phyloP scores from a whole-genome alignment of 1,140 invertebrate species.

The Pseudobourletiella spinata region DNA sequence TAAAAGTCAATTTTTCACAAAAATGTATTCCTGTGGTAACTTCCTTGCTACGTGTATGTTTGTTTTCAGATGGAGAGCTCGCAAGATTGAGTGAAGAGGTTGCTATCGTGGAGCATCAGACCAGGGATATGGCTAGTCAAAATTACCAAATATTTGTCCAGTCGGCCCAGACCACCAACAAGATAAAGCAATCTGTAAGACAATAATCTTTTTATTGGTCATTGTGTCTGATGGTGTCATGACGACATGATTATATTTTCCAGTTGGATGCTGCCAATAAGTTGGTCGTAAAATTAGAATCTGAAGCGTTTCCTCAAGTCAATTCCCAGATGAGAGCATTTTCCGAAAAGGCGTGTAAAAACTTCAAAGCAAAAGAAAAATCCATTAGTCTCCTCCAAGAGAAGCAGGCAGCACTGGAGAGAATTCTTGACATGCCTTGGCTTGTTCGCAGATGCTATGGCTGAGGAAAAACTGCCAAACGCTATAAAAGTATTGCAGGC shows the following conservation, averaged over 20 bases:
- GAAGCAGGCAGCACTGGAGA: constrained; percentile 4
- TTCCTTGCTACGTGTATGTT: too few species aligned
- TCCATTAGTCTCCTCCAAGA: not conserved
- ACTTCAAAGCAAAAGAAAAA: constrained; percentile 5
- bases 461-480: constrained; percentile 32
- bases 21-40: not conserved
- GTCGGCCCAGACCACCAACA: constrained; percentile 34
- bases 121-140: constrained; percentile 35
- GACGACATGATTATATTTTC: not conserved
- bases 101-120: constrained; percentile 35
- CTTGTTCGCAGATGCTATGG: constrained; percentile 27
- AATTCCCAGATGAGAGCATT: constrained; percentile 15
- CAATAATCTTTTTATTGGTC: not conserved
- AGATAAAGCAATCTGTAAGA: constrained; percentile 33
- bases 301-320: constrained; percentile 22
- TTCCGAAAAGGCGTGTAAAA: constrained; percentile 19
- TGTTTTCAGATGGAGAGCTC: constrained; percentile 33
- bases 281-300: constrained; percentile 19
- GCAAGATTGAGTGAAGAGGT: constrained; percentile 31
- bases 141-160: constrained; percentile 36
- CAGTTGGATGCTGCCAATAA: constrained; percentile 26
- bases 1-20: not conserved
- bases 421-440: constrained; percentile 32
- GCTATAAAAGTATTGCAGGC: constrained; percentile 34
- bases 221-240: not conserved